Evolutionary conservation across 1,140 invertebrate species (phyloP).

Genomic region (Megathymus violae): DNA sequence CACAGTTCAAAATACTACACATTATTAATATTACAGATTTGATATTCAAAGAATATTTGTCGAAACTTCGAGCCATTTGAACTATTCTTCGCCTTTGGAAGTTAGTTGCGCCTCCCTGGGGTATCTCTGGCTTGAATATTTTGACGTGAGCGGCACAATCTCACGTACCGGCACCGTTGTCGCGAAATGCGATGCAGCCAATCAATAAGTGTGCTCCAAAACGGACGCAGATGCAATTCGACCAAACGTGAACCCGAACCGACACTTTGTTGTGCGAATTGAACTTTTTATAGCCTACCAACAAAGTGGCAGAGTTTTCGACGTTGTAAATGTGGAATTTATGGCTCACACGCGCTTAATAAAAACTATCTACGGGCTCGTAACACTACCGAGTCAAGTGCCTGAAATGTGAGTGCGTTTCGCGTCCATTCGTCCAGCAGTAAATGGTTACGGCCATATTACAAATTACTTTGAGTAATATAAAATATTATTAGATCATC

Average conservation of each 20-base stretch:
- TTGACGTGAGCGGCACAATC: slow-evolving; percentile 55
- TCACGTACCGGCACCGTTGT: slow-evolving; percentile 45
- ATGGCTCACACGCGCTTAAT: slow-evolving; percentile 63
- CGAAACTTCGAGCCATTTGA: slow-evolving; percentile 22
- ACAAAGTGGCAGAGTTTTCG: slow-evolving; percentile 68
- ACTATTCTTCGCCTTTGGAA: slow-evolving; percentile 33
- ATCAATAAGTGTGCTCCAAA: slow-evolving; percentile 64
- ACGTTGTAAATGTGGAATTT: slow-evolving; percentile 70
- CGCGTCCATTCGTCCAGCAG: slow-evolving; percentile 47
- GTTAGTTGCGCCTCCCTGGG: slow-evolving; percentile 29
- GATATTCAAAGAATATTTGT: slow-evolving; percentile 44
- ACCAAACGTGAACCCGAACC: slow-evolving; percentile 47
- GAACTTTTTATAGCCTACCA: slow-evolving; percentile 68
- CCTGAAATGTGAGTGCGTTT: slow-evolving; percentile 52
- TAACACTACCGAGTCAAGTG: slow-evolving; percentile 49
- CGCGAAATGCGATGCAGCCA: slow-evolving; percentile 70
- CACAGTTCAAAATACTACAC: slow-evolving; percentile 34
- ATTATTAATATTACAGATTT: slow-evolving; percentile 31
- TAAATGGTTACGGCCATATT: slow-evolving; percentile 48
- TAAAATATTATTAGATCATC: slow-evolving; percentile 35
- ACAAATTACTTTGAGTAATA: slow-evolving; percentile 42
- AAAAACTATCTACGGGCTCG: slow-evolving; percentile 59
- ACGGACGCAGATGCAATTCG: slow-evolving; percentile 64
- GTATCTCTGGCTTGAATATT: slow-evolving; percentile 47
- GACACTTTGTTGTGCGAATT: slow-evolving; percentile 64